These are phyloP conservation scores for Peromyscus aztecus DNA, from an alignment of 2,797 vertebrate genomes.

Conservation along the genomic window DNA sequence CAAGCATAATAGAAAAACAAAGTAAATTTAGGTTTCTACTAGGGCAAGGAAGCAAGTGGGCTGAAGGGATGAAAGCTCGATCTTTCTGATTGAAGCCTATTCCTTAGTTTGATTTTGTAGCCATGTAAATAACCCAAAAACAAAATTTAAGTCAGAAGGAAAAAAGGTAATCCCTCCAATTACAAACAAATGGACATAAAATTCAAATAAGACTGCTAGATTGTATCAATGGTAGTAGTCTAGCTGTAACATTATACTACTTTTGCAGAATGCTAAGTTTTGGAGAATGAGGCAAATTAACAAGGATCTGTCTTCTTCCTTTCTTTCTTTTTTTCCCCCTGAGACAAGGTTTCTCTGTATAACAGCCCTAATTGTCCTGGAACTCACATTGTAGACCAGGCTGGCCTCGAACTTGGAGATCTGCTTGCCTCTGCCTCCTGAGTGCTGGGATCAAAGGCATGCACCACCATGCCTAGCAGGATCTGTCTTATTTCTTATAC, in stretches of 20 bases:
- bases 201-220: conserved; percentile 3
- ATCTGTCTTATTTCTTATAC: conserved; percentile 39
- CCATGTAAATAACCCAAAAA: conserved; percentile 49
- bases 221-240: background rate
- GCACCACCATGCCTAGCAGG: background rate
- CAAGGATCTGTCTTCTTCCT: conserved; percentile 40
- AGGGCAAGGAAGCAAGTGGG: background rate
- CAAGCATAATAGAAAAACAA: conserved; percentile 42
- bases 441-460: background rate
- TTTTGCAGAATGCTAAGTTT: conserved; percentile 42
- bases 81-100: conserved; percentile 32
- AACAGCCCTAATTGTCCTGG: background rate
- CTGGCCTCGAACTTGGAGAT: background rate
- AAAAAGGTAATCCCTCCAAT: conserved; percentile 16
- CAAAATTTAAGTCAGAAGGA: conserved; percentile 46
- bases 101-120: conserved; percentile 26
- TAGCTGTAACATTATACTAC: conserved; percentile 7
- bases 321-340: background rate
- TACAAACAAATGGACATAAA: conserved; percentile 8
- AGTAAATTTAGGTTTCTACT: conserved; percentile 38
- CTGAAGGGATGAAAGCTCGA: conserved; percentile 11
- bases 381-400: background rate
- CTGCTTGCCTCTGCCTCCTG: background rate
- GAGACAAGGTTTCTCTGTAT: background rate
- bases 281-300: conserved; percentile 22